Percentiles rank a stretch among this genome's conserved stretches.
These are phyloP conservation scores for Lepetodrilus schrolli DNA, from an alignment of 2,888 invertebrate genomes.

Conservation along the genomic window DNA sequence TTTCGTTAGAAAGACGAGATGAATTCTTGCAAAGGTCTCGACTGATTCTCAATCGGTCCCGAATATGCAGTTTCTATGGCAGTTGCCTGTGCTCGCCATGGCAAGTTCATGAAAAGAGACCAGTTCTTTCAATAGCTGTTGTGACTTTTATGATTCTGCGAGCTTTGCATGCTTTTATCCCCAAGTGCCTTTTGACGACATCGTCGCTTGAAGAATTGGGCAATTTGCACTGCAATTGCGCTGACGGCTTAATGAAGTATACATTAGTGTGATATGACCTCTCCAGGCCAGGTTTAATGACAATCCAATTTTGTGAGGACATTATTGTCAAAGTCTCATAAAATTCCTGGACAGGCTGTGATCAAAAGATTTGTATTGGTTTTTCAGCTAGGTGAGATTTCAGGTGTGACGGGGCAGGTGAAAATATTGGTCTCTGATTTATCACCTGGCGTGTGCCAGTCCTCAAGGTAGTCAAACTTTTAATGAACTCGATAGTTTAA, in stretches of 20 bases:
- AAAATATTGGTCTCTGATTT: not conserved
- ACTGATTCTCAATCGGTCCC: not conserved
- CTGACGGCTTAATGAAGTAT: not conserved
- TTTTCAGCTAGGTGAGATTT: not conserved
- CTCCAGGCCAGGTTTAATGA: not conserved
- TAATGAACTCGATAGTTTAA: too few relatives aligned
- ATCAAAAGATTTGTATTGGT: not conserved
- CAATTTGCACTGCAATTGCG: not conserved
- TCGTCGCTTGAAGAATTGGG: not conserved
- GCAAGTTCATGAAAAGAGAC: not conserved
- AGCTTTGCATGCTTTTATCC: too few relatives aligned
- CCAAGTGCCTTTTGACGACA: not conserved
- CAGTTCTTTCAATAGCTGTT: not conserved
- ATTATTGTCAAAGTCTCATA: slow-evolving; percentile 15
- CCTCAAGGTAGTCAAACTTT: too few relatives aligned
- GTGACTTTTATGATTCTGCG: not conserved
- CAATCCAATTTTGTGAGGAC: slow-evolving; percentile 10
- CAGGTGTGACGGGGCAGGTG: slow-evolving; percentile 3
- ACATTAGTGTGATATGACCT: not conserved
- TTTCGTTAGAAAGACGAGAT: too few relatives aligned
- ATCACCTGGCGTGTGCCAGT: not conserved
- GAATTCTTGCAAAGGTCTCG: too few relatives aligned
- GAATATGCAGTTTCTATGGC: not conserved
- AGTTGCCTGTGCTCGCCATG: not conserved
- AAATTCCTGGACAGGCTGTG: slow-evolving; percentile 3